phyloP scores from a whole-genome alignment of 2,113 vertebrate species.

The Cacatua alba region DNA sequence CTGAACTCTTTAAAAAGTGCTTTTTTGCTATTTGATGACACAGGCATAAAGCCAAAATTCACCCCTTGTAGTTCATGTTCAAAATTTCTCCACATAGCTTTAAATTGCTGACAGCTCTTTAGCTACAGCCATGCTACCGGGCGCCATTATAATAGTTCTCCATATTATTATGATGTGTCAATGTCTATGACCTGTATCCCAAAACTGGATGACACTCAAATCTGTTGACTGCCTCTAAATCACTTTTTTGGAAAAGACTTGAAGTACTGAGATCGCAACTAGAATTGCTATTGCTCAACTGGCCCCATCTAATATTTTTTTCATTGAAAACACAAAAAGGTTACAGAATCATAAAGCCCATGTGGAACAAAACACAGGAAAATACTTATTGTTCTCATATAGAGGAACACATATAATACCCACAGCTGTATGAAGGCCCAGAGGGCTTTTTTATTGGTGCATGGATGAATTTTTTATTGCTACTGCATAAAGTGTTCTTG shows the following conservation, averaged over 20 bases:
- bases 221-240: conserved; percentile 60
- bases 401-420: conserved; percentile 26
- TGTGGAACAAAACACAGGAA: conserved; percentile 47
- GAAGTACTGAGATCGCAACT: conserved; percentile 11
- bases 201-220: conserved; percentile 42
- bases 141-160: not conserved
- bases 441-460: conserved; percentile 32
- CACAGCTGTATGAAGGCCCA: not conserved
- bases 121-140: conserved; percentile 24
- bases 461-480: conserved; percentile 57
- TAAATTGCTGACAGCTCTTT: conserved; percentile 35
- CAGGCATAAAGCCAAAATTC: conserved; percentile 57
- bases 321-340: conserved; percentile 45
- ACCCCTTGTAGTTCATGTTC: conserved; percentile 57
- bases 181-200: conserved; percentile 54
- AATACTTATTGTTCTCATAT: conserved; percentile 51
- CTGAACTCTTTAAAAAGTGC: conserved; percentile 11
- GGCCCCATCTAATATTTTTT: conserved; percentile 41
- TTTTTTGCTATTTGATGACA: conserved; percentile 60
- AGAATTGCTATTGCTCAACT: conserved; percentile 40
- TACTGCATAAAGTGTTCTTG: conserved; percentile 68
- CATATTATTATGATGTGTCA: conserved; percentile 26
- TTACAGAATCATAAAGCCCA: conserved; percentile 13
- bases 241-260: conserved; percentile 47
- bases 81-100: conserved; percentile 43